phyloP scores from a whole-genome alignment of 2,888 invertebrate species.

The Lasioglossum zephyrum region DNA sequence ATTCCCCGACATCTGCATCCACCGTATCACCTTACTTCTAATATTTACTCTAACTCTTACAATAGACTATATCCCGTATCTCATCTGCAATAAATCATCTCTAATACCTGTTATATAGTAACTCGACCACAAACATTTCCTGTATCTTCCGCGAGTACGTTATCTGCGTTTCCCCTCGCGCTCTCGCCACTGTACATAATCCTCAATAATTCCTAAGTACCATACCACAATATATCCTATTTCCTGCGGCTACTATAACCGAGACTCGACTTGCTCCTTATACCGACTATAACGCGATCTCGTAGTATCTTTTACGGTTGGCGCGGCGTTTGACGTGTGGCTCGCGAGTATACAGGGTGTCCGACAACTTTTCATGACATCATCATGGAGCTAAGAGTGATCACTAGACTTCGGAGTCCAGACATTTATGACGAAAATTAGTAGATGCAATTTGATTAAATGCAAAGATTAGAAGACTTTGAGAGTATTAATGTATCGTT shows the following conservation, averaged over 20 bases:
- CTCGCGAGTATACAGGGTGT: background rate
- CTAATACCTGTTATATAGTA: conserved; percentile 22
- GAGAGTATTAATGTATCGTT: no score
- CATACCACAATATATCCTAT: conserved; percentile 24
- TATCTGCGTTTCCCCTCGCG: background rate
- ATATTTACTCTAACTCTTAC: conserved; percentile 20
- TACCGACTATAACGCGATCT: conserved; percentile 7
- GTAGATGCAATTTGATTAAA: no score
- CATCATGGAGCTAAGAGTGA: no score
- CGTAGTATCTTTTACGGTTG: conserved; percentile 7
- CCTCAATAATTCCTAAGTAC: conserved; percentile 24
- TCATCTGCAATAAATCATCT: conserved; percentile 27
- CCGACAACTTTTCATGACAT: no score
- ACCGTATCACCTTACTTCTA: background rate
- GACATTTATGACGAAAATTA: no score
- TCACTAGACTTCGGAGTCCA: no score
- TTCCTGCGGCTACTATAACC: conserved; percentile 4
- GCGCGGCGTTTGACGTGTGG: background rate
- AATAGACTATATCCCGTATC: conserved; percentile 27
- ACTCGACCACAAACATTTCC: conserved; percentile 14
- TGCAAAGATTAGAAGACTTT: no score
- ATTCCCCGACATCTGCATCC: conserved; percentile 36
- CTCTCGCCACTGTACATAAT: conserved; percentile 4
- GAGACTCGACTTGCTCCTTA: conserved; percentile 6
- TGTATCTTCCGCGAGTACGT: background rate